These are phyloP conservation scores for Pseudolycoriella hygida DNA, from an alignment of 2,888 invertebrate genomes.

Conservation along the genomic window DNA sequence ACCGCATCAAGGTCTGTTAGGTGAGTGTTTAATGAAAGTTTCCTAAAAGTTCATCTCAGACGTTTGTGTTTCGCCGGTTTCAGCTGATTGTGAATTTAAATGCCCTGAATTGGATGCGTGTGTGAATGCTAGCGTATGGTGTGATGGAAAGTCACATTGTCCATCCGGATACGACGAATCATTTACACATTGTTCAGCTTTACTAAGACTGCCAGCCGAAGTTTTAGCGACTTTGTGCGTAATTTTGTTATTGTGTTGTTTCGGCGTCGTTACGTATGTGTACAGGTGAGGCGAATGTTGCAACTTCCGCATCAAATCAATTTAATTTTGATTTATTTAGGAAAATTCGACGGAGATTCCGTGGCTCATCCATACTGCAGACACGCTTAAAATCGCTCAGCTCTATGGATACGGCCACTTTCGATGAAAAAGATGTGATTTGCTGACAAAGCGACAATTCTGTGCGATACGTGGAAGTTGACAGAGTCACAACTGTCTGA, in stretches of 20 bases:
- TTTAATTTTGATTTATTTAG: constrained; percentile 12
- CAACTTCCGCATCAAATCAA: background rate
- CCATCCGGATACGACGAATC: constrained; percentile 68
- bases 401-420: constrained; percentile 61
- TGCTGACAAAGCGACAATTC: constrained; percentile 94
- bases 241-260: constrained; percentile 27
- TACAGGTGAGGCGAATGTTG: constrained; percentile 30
- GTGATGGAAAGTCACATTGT: constrained; percentile 60
- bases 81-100: constrained; percentile 39
- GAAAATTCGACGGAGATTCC: constrained; percentile 40
- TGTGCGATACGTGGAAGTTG: constrained; percentile 82
- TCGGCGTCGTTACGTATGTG: constrained; percentile 30
- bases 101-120: constrained; percentile 69
- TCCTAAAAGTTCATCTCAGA: background rate
- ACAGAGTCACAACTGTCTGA: constrained; percentile 83
- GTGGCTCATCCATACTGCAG: constrained; percentile 59
- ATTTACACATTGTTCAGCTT: constrained; percentile 58
- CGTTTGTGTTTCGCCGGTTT: background rate
- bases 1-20: constrained; percentile 28
- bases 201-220: constrained; percentile 58
- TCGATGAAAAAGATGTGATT: constrained; percentile 77
- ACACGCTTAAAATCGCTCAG: constrained; percentile 58
- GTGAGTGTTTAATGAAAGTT: constrained; percentile 12
- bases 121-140: constrained; percentile 63
- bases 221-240: constrained; percentile 43